phyloP scores from a whole-genome alignment of 2,113 vertebrate species.

The Corythornis cristatus region DNA sequence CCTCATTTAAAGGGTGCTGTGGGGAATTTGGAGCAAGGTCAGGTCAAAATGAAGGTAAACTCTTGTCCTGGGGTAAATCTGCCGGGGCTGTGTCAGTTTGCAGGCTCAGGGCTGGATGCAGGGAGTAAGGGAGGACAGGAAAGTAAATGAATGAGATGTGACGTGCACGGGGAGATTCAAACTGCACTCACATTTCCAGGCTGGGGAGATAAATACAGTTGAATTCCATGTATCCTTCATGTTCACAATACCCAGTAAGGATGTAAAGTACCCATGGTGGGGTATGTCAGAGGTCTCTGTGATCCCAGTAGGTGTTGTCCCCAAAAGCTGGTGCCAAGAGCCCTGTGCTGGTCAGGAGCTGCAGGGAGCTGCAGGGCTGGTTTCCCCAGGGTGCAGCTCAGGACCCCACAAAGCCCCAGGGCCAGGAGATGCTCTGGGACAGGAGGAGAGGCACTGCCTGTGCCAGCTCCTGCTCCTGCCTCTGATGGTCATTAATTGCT shows the following conservation, averaged over 20 bases:
- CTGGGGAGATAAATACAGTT: not conserved
- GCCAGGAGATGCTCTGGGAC: rapidly evolving
- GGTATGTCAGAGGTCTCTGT: not conserved
- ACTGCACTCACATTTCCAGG: not conserved
- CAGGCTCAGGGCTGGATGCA: not conserved
- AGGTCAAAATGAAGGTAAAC: not conserved
- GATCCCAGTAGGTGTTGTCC: not conserved
- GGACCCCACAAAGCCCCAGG: rapidly evolving
- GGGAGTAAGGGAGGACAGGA: not conserved
- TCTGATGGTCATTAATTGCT: not conserved
- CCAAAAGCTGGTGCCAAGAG: not conserved
- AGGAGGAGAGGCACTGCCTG: not conserved
- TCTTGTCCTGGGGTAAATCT: not conserved
- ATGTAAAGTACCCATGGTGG: not conserved
- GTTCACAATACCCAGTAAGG: not conserved
- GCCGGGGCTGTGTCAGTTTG: not conserved
- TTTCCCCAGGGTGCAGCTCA: not conserved
- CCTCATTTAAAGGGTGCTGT: rapidly evolving
- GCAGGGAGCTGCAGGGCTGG: not conserved
- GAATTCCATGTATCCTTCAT: not conserved
- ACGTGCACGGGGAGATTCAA: rapidly evolving
- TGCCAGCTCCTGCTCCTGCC: rapidly evolving
- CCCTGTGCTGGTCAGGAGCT: rapidly evolving
- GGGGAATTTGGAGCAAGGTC: not conserved
- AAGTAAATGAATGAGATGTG: rapidly evolving